Conservation (phyloP, 2,113 vertebrate genomes). For the Calyptommatus sinebrachiatus region DNA sequence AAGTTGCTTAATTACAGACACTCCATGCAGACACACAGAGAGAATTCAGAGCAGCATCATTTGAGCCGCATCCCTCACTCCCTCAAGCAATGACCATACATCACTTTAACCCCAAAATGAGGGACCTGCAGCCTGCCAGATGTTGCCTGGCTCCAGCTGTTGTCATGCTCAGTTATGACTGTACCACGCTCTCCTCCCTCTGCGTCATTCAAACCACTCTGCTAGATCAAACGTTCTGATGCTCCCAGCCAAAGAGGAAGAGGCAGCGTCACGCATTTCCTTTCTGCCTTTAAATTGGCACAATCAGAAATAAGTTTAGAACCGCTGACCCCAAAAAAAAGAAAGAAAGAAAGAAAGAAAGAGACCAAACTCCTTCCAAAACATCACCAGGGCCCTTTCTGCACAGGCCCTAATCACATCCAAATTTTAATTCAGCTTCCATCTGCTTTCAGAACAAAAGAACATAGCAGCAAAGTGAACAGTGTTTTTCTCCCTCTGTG, state of each 20-base stretch:
- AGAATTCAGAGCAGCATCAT: neutral
- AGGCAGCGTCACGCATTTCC: neutral
- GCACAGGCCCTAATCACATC: no score
- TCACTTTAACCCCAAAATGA: neutral
- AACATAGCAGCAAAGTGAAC: no score
- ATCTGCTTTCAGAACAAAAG: no score
- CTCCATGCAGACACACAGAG: neutral
- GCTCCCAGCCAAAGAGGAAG: neutral
- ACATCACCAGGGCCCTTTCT: neutral
- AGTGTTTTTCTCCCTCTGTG: no score
- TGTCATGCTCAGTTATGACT: no score
- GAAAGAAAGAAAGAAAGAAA: no score
- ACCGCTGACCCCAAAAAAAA: neutral
- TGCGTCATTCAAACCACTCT: neutral
- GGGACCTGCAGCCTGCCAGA: neutral
- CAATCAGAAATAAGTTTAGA: neutral
- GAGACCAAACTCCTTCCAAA: neutral
- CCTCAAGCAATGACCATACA: no score
- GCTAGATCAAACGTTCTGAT: neutral
- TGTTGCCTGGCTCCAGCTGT: neutral
- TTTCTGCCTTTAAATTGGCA: neutral
- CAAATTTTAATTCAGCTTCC: no score
- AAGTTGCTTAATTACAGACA: conserved; percentile 1
- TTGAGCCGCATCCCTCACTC: neutral
- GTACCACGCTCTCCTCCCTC: neutral